These are phyloP conservation scores for human (Homo sapiens) DNA, from an alignment of 2,113 vertebrate genomes.

Conservation along the genomic window DNA sequence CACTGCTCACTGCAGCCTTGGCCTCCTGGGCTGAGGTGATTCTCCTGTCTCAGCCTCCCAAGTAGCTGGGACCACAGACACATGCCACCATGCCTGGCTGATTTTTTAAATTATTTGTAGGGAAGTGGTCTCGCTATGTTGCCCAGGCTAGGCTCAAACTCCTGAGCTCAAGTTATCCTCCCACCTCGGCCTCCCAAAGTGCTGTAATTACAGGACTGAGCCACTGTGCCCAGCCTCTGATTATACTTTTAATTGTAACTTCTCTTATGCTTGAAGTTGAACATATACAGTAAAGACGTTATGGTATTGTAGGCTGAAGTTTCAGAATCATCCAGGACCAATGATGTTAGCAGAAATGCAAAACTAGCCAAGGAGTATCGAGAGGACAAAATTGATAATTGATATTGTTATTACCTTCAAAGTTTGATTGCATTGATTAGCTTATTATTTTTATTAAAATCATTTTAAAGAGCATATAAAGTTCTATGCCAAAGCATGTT, in stretches of 20 bases:
- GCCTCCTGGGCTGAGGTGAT: too few relatives aligned
- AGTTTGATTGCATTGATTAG: background rate
- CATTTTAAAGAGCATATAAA: background rate
- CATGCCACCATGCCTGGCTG: too few relatives aligned
- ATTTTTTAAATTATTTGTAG: too few relatives aligned
- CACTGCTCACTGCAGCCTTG: too few relatives aligned
- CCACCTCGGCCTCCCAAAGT: too few relatives aligned
- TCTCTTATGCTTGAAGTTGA: background rate
- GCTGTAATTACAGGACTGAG: too few relatives aligned
- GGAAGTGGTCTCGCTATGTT: too few relatives aligned
- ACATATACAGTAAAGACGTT: background rate
- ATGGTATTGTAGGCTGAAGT: background rate
- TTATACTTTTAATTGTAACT: background rate
- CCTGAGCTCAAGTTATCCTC: too few relatives aligned
- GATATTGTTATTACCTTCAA: background rate
- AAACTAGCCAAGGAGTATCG: background rate
- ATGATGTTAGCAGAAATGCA: background rate
- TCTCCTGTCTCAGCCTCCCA: too few relatives aligned
- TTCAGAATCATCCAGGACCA: background rate
- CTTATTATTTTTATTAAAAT: slow-evolving; percentile 21
- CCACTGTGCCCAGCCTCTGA: too few relatives aligned
- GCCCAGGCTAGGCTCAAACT: too few relatives aligned
- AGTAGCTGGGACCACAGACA: too few relatives aligned
- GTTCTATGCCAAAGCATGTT: background rate
- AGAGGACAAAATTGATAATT: background rate